phyloP scores from a whole-genome alignment of 2,888 invertebrate genomes.

The Cosmia pyralina region DNA sequence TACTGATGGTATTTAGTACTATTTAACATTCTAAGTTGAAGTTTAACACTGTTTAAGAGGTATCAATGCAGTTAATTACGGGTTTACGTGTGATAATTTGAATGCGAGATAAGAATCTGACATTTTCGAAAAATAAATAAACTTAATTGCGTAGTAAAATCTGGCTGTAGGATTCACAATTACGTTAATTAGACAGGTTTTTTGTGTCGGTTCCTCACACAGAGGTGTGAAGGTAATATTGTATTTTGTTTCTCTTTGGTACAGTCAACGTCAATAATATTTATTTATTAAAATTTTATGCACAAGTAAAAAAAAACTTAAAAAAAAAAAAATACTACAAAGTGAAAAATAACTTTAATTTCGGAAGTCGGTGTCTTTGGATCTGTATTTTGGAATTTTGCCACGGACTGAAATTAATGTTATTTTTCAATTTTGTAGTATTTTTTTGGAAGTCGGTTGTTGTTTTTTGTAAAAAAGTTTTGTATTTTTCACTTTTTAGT shows the following conservation, averaged over 20 bases:
- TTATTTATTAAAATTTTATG: no score
- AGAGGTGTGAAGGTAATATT: background rate
- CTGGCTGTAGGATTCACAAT: conserved; percentile 2
- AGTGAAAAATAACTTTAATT: no score
- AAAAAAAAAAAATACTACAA: no score
- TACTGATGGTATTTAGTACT: background rate
- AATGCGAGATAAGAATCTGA: conserved; percentile 28
- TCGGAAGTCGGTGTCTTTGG: no score
- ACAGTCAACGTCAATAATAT: background rate
- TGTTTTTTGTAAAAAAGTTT: no score
- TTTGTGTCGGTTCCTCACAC: no score
- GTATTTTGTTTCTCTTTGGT: background rate
- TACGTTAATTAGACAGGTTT: conserved; percentile 22
- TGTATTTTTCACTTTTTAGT: no score
- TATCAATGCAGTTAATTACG: conserved; percentile 24
- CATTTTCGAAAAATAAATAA: conserved; percentile 32
- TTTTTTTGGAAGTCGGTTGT: no score
- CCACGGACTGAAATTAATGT: no score
- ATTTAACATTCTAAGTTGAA: conserved; percentile 2
- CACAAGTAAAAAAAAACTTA: no score
- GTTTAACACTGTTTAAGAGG: conserved; percentile 20
- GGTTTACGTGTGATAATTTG: conserved; percentile 25
- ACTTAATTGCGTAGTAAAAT: conserved; percentile 34
- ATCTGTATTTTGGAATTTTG: no score
- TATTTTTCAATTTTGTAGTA: no score